Percentiles rank a stretch among this genome's conserved stretches.
phyloP scores from a whole-genome alignment of 2,113 vertebrate genomes.

The Lampris megalopsis region DNA sequence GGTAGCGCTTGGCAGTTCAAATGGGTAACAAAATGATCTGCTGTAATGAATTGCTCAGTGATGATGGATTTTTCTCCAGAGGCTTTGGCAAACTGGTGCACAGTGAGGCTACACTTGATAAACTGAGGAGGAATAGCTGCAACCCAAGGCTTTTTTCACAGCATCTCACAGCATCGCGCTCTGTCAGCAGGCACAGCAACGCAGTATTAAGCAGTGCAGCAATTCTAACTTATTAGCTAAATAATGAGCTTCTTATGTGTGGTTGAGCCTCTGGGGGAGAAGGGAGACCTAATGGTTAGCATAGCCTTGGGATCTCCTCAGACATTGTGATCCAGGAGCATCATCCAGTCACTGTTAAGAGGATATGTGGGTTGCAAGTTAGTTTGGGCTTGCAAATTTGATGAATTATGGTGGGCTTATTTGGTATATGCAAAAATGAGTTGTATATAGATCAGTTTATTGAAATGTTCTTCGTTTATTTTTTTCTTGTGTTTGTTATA shows the following conservation, averaged over 20 bases:
- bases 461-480: too few species aligned
- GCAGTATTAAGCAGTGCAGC: slow-evolving; percentile 16
- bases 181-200: neutral
- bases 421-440: too few species aligned
- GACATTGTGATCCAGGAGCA: neutral
- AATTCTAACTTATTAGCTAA: slow-evolving; percentile 9
- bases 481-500: too few species aligned
- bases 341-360: neutral
- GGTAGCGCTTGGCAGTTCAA: slow-evolving; percentile 56
- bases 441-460: too few species aligned
- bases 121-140: neutral
- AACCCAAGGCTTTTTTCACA: slow-evolving; percentile 2
- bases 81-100: neutral
- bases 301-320: neutral
- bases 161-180: slow-evolving; percentile 9
- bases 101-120: slow-evolving; percentile 5
- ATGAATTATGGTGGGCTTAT: neutral
- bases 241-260: neutral
- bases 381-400: neutral
- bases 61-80: slow-evolving; percentile 6
- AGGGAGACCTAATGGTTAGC: neutral
- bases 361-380: neutral
- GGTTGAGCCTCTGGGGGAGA: neutral
- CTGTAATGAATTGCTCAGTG: slow-evolving; percentile 31
- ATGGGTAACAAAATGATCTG: neutral